Evolutionary conservation across 1,140 invertebrate genomes (phyloP), one percentile per base, ranked within the genome.

Genomic region (Drosophila obscura): DNA sequence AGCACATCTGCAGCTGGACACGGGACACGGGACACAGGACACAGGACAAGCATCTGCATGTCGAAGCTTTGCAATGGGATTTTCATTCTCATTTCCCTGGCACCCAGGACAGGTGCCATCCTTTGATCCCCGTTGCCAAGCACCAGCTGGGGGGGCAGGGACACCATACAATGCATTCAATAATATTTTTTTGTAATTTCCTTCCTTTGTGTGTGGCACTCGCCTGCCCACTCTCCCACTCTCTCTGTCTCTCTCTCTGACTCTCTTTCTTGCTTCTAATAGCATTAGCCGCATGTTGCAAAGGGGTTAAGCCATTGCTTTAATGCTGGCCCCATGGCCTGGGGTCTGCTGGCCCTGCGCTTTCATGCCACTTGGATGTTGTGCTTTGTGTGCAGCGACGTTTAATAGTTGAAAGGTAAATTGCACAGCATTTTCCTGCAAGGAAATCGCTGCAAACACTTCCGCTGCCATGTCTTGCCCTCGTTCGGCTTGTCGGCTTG

Each of bases 321-420:
- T 73, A 80, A 49, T 59, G 48, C 59, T 43, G 39, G 39, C 57
- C 35, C 49, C 52, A 35, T 55, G 44, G 16, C 43, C 52, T 68
- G 67, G 61, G 61, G 80, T 73, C 81, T 77, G 81, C 62, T 44
- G 31, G 9, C 2, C 31, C 31, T 82, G 83, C 83, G 82, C 82
- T 85, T 85, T 85, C 82, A 85, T 85, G 82, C 82, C 82, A 85
- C 82, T 85, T 85, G 87, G 82, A 85, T 87, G 82, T 85, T 88
- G 82, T 87, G 82, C 78, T 64, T 85, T 87, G 78, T 87, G 78
- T 77, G 83, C 82, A 82, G 63, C 78, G 65, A 88, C 76, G 83
- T 87, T 88, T 87, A 87, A 87, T 87, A 82, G 83, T 82, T 87
- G 83, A 87, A 87, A 88, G 75, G 83, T 88, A 87, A 87, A 87